These are phyloP conservation scores for Ovibos moschatus DNA, from an alignment of 2,113 vertebrate genomes.

Conservation along the genomic window DNA sequence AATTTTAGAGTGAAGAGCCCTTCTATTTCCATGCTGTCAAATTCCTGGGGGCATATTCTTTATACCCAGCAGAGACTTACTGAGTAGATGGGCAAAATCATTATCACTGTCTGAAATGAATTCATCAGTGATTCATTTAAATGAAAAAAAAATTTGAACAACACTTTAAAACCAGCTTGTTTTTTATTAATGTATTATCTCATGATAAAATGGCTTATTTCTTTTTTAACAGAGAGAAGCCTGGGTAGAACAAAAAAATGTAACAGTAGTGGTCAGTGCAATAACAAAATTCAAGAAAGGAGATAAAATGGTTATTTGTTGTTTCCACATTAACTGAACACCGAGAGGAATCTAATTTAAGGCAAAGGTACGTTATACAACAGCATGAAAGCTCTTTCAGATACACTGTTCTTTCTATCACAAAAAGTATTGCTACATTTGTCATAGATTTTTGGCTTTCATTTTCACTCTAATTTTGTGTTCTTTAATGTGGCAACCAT, in stretches of 20 bases:
- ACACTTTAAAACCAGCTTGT: neutral
- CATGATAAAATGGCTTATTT: neutral
- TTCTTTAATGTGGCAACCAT: neutral
- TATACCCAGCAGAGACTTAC: neutral
- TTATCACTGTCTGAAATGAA: neutral
- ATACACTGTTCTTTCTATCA: neutral
- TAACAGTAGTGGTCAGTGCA: neutral
- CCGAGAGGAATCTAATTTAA: conserved; percentile 18
- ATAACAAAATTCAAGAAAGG: conserved; percentile 11
- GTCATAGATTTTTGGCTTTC: neutral
- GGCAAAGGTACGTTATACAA: neutral
- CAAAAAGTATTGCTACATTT: neutral
- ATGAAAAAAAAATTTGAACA: neutral
- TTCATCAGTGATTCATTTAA: neutral
- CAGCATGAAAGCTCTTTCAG: neutral
- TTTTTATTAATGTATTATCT: neutral
- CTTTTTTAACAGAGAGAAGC: neutral
- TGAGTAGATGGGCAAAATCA: neutral
- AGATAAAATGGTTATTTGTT: neutral
- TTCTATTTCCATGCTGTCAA: neutral
- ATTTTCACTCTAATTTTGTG: neutral
- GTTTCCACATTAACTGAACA: neutral
- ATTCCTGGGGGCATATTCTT: neutral
- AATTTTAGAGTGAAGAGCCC: neutral
- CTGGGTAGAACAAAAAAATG: neutral